Conservation (phyloP, 2,113 vertebrate genomes). For the Ia io region DNA sequence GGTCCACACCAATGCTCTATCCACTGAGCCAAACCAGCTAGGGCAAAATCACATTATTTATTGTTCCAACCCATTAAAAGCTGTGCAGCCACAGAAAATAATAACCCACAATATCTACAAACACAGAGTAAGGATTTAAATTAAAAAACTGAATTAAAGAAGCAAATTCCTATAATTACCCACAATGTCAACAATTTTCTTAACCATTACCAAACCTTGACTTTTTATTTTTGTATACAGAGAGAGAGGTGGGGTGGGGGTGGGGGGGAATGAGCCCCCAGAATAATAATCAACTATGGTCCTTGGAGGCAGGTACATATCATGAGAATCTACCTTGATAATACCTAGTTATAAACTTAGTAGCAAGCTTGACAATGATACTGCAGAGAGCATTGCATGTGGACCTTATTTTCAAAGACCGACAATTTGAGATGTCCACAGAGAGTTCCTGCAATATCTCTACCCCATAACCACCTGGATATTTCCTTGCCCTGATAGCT, state of each 20-base stretch:
- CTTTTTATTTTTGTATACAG: not conserved
- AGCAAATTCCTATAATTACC: not conserved
- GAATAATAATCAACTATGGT: not conserved
- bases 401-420: slow-evolving; percentile 49
- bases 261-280: not conserved
- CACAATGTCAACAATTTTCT: not conserved
- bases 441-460: slow-evolving; percentile 45
- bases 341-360: not conserved
- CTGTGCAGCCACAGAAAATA: not conserved
- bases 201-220: slow-evolving; percentile 32
- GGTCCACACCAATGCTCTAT: no score
- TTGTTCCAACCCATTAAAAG: not conserved
- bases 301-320: slow-evolving; percentile 27
- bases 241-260: not conserved
- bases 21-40: no score
- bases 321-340: not conserved
- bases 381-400: not conserved
- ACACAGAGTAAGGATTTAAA: not conserved
- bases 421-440: not conserved
- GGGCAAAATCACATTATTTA: not conserved
- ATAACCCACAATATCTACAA: not conserved
- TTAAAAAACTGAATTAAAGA: not conserved
- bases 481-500: slow-evolving; percentile 37
- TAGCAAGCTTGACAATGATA: not conserved
- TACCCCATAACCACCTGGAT: slow-evolving; percentile 39